Percentiles rank a stretch among this genome's conserved stretches.
phyloP scores from a whole-genome alignment of 2,797 vertebrate genomes.

The Alca torda region DNA sequence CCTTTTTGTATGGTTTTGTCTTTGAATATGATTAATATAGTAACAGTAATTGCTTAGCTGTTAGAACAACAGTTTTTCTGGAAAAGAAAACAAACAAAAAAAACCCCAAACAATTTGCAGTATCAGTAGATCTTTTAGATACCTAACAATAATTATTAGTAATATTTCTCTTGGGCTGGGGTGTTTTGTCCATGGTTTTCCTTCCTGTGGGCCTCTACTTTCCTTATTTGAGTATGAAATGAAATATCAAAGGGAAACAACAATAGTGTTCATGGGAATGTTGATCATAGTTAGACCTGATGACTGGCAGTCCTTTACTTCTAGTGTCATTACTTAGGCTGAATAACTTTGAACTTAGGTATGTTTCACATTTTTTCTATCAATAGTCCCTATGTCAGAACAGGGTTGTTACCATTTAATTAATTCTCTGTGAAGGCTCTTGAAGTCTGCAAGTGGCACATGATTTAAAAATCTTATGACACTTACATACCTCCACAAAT shows the following conservation, averaged over 20 bases:
- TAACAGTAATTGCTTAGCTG: neutral
- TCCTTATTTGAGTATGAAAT: neutral
- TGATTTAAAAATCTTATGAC: slow-evolving; percentile 10
- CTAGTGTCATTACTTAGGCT: neutral
- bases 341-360: neutral
- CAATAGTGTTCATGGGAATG: neutral
- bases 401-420: slow-evolving; percentile 30
- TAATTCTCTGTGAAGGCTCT: slow-evolving; percentile 36
- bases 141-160: neutral
- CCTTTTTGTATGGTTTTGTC: neutral
- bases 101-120: neutral
- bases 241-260: neutral
- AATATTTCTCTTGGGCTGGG: neutral
- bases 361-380: slow-evolving; percentile 8
- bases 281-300: neutral
- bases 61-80: neutral
- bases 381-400: slow-evolving; percentile 9
- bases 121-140: neutral
- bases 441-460: neutral
- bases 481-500: neutral
- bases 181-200: neutral
- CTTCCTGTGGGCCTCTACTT: neutral
- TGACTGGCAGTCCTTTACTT: neutral
- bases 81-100: neutral
- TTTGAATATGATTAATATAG: neutral